Evolutionary conservation across 2,888 invertebrate genomes (phyloP), one percentile per base, ranked within the genome.

Genomic region (Timema cristinae): DNA sequence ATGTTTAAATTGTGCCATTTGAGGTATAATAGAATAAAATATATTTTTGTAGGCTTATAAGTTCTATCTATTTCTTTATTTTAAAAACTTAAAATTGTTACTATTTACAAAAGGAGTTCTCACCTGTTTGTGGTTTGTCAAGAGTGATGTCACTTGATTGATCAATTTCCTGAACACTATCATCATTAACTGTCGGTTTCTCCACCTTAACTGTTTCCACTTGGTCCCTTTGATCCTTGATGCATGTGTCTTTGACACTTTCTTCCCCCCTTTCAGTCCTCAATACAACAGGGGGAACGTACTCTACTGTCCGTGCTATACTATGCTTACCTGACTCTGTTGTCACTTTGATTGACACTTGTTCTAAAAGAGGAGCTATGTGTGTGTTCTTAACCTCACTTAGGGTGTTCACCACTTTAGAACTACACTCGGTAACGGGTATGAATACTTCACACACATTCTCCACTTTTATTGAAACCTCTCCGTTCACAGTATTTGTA

Each of bases 291-390:
- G 50, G 10, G 16, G 50, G 8, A 5, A 13, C 15, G 51, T 52
- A 63, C 13, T 63, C 51, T n/a, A 71, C 67, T n/a, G 67, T 71
- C 56, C 71, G n/a, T n/a, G 56, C 51, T 49, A 56, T 52, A 6
- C 50, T 71, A 2, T 67, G 48, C 48, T 13, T 32, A 15, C 48
- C 49, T 32, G 32, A 32, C 59, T 67, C 67, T 49, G 67, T 67
- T 56, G 67, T 67, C 15, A 71, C 50, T 9, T 54, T 71, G 49
- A 71, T 56, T 11, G 71, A 71, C 11, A 71, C 67, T 32, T 66
- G 66, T 8, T 71, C 71, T 59, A 71, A 7, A 15, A 59, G 49
- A 15, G 71, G 56, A 9, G 51, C 15, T 32, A 67, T 32, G 4
- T 50, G 67, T 51, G n/a, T 32, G 13, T 15, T 50, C 51, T 67